Base-by-base conservation (phyloP, 2,888 invertebrate genomes). In the Erebia aethiops region DNA sequence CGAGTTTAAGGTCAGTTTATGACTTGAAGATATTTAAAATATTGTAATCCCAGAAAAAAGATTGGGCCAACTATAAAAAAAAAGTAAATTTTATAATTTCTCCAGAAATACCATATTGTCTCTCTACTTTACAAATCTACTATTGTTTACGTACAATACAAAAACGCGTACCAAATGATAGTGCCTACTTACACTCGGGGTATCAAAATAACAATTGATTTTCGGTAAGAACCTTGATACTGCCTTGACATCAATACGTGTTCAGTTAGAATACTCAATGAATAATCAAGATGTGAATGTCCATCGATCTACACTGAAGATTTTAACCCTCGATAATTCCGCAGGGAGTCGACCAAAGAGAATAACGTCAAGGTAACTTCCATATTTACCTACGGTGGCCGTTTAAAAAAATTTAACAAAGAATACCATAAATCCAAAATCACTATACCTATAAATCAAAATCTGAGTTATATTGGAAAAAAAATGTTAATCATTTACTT, bases 241-340 rank as follows among this genome's bases (percentile, higher is more conserved):
- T 60, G 68, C 77, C 77, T 77, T 77, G 77, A 76, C 77, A 78
- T 74, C 74, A 71, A 74, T 78, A 77, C 77, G 76, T 76, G 77
- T 62, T 74, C 71, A 72, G 71, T 74, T 74, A 65, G 73, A 69
- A 74, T 76, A 74, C 41, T 67, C 67, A 75, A 73, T 75, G 72
- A 76, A 72, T 76, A 26, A 43, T 21, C 9, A 49, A 49, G 49
- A 62, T 14, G 46, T 11, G 14, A 21, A 21, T 4, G 41, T 60
- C 60, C 60, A 11, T 60, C 41, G 43, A 11, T 43, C 41, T 57
- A 57, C 26, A 14, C 11, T 16, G n/a, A 60, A 10, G 60, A 60
- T 60, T 60, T 54, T 16, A 18, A 54, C 18, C 11, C 35, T 26
- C 26, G 26, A 26, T 3, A 35, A 35, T 35, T 35, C 35, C 7